phyloP scores from a whole-genome alignment of 2,797 vertebrate species.

The Danio albolineatus region DNA sequence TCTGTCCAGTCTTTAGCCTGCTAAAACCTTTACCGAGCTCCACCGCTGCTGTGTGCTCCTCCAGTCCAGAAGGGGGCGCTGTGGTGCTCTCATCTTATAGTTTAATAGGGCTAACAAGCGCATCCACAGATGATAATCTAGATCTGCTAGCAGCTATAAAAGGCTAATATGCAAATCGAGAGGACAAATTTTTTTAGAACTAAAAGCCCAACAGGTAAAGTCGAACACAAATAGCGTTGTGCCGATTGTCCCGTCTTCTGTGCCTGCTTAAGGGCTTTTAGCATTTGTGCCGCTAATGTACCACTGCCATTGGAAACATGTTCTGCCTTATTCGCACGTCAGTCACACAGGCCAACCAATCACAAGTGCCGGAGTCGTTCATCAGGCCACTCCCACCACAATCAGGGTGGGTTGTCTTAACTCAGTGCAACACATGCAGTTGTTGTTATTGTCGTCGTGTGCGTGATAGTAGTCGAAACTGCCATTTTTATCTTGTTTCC shows the following conservation, averaged over 20 bases:
- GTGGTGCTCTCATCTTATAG: conserved; percentile 51
- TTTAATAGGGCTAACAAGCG: conserved; percentile 47
- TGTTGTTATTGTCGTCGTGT: conserved; percentile 50
- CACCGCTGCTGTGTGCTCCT: conserved; percentile 57
- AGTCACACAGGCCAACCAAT: conserved; percentile 64
- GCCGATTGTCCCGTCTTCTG: conserved; percentile 39
- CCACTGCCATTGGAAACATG: conserved; percentile 61
- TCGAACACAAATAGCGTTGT: conserved; percentile 29
- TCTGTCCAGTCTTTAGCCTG: conserved; percentile 46
- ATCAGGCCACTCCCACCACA: conserved; percentile 76
- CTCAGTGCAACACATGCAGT: conserved; percentile 65
- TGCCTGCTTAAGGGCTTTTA: conserved; percentile 37
- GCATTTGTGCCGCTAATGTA: conserved; percentile 35
- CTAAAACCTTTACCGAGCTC: conserved; percentile 41
- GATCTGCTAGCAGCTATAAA: conserved; percentile 39
- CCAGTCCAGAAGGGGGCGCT: conserved; percentile 56
- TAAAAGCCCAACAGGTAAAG: conserved; percentile 36
- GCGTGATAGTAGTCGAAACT: conserved; percentile 33
- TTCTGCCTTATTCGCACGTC: conserved; percentile 63
- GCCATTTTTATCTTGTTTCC: conserved; percentile 2
- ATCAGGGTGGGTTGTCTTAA: conserved; percentile 77
- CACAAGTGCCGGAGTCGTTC: conserved; percentile 83
- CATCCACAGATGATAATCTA: conserved; percentile 40
- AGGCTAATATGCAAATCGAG: conserved; percentile 54
- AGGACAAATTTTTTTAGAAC: neutral